Evolutionary conservation across 2,888 invertebrate genomes (phyloP), one percentile per base, ranked within the genome.

Genomic region (Dicyrtomina minuta): DNA sequence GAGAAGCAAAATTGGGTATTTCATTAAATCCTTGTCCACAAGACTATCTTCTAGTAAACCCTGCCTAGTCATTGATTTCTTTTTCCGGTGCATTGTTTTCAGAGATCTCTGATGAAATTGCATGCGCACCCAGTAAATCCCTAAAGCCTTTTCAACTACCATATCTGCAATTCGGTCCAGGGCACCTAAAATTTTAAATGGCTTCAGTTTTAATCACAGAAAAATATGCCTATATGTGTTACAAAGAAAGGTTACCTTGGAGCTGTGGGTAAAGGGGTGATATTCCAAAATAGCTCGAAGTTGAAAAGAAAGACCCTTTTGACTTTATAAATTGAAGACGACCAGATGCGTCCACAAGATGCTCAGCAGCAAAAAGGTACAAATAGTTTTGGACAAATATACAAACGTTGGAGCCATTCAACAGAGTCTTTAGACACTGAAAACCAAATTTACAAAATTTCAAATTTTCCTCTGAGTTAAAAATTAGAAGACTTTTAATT

Each of bases 391-490:
- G 43, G 5, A 24, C 27, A 49, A 61, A 61, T 1, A 61, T 3
- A n/a, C 61, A 61, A 6, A 61, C 61, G 12, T 61, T 61, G 1
- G 43, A 6, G 2, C 61, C 61, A 43, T 61, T 46, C 49, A 61
- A 24, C 1, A 61, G 10, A n/a, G 61, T 22, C 26, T 24, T 46
- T 20, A 61, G 22, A n/a, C 61, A 61, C 61, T 61, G 17, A 51
- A 51, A 51, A 22, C 10, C 17, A 17, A 46, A 6, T 15, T 15
- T 43, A 12, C 43, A 15, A 12, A 8, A 46, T 46, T 2, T n/a
- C n/a, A n/a, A n/a, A n/a, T n/a, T n/a, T n/a, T n/a, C n/a, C n/a
- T n/a, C n/a, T n/a, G n/a, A n/a, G n/a, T n/a, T n/a, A n/a, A n/a
- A n/a, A n/a, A n/a, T n/a, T n/a, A n/a, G n/a, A n/a, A n/a, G n/a